Evolutionary conservation across 2,888 invertebrate genomes (phyloP).

Genomic region (Drosophila setosimentum): DNA sequence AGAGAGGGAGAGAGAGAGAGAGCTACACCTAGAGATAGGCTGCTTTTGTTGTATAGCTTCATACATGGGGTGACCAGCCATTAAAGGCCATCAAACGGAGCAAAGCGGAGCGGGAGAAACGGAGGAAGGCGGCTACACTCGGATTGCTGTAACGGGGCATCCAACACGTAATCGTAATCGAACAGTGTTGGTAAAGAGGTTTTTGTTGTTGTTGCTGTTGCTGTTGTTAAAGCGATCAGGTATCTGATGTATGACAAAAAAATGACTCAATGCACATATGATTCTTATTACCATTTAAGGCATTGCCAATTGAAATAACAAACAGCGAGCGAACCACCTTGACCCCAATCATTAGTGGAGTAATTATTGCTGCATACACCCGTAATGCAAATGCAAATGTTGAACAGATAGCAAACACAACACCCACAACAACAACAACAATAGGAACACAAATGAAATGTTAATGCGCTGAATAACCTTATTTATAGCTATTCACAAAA

Average conservation of each 20-base stretch:
- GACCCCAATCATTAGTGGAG: constrained; percentile 28
- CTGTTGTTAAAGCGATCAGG: constrained; percentile 19
- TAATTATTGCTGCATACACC: constrained; percentile 1
- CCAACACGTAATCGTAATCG: constrained; percentile 30
- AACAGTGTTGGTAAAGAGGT: constrained; percentile 12
- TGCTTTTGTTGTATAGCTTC: constrained; percentile 5
- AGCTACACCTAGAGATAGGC: constrained; percentile 2
- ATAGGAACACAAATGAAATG: neutral
- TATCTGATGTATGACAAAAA: constrained; percentile 26
- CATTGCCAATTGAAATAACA: constrained; percentile 25
- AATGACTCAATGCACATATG: constrained; percentile 42
- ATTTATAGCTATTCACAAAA: neutral
- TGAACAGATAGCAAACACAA: constrained; percentile 3
- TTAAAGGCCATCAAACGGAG: constrained; percentile 39
- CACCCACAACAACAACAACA: neutral
- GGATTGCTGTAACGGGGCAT: constrained; percentile 57
- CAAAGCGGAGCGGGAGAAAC: constrained; percentile 1
- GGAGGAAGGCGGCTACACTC: constrained; percentile 34
- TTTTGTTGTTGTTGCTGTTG: constrained; percentile 2
- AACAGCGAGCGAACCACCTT: constrained; percentile 32
- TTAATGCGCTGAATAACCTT: constrained; percentile 2
- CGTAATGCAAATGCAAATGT: constrained; percentile 29
- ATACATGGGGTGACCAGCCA: constrained; percentile 42
- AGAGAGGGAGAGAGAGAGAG: constrained; percentile 1
- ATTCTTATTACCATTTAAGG: constrained; percentile 50